Evolutionary conservation across 2,113 vertebrate genomes (phyloP).

Genomic region (Probosciger aterrimus): DNA sequence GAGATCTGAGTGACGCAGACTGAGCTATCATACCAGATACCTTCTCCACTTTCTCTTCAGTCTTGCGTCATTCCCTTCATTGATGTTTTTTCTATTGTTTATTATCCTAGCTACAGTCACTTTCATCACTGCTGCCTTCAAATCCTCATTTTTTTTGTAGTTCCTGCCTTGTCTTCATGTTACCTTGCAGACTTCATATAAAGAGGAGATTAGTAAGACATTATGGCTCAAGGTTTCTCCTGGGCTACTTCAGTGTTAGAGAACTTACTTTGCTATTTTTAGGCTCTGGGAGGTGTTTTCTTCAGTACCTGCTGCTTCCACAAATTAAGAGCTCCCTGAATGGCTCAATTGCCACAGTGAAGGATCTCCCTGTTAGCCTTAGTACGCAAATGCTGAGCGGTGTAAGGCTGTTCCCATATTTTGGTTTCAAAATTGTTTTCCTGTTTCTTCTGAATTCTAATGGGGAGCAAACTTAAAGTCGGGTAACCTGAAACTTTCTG

Average conservation of each 20-base stretch:
- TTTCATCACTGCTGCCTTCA: neutral
- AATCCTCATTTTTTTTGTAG: neutral
- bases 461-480: neutral
- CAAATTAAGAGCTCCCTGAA: neutral
- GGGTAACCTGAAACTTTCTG: neutral
- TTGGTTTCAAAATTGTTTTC: neutral
- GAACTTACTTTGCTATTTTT: neutral
- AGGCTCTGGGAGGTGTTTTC: neutral
- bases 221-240: neutral
- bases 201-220: neutral
- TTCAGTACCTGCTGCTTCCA: neutral
- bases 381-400: neutral
- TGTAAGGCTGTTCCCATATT: neutral
- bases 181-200: neutral
- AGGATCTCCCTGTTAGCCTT: neutral
- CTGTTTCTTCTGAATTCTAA: neutral
- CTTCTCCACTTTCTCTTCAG: neutral
- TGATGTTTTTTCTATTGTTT: neutral
- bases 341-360: accelerated
- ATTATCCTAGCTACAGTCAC: neutral
- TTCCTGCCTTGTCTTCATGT: accelerated
- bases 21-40: neutral
- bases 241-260: neutral
- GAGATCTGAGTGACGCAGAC: neutral
- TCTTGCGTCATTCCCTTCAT: neutral